Percentiles rank a stretch among this genome's conserved stretches.
phyloP scores from a whole-genome alignment of 2,888 invertebrate species.

The Leuctra nigra region DNA sequence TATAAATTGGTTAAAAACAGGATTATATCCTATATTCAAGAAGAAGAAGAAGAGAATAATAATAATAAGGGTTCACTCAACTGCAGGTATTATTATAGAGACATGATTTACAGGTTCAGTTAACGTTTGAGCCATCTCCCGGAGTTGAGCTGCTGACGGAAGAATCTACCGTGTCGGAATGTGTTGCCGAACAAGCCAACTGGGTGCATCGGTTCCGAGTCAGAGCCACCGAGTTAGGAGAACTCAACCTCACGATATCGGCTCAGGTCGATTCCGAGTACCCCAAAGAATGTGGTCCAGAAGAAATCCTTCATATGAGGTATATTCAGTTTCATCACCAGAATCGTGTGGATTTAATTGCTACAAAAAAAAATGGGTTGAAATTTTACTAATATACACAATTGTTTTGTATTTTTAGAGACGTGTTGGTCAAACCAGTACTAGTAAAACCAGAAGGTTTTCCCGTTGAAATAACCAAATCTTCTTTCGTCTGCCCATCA shows the following conservation, averaged over 20 bases:
- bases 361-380: not conserved
- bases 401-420: constrained; percentile 38
- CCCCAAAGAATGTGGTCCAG: constrained; percentile 45
- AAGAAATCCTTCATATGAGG: constrained; percentile 43
- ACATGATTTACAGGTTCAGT: constrained; percentile 17
- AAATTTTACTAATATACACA: not conserved
- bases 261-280: constrained; percentile 44
- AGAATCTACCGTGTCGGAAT: constrained; percentile 33
- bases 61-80: no score
- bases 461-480: constrained; percentile 55
- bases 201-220: constrained; percentile 36
- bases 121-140: constrained; percentile 20
- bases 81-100: no score
- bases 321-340: constrained; percentile 32
- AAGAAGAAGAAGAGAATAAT: no score
- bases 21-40: no score
- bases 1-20: no score
- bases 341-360: not conserved
- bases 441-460: constrained; percentile 66
- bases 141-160: constrained; percentile 25
- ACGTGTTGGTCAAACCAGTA: constrained; percentile 56
- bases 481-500: constrained; percentile 58
- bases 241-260: constrained; percentile 47
- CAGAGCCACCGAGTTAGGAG: constrained; percentile 39
- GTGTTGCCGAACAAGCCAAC: constrained; percentile 36